A percentile compares a stretch with the other conserved stretches of the same genome.
phyloP scores from a whole-genome alignment of 37 sponge, comb jelly and placozoan species.

The Lycopodina hypogea region DNA sequence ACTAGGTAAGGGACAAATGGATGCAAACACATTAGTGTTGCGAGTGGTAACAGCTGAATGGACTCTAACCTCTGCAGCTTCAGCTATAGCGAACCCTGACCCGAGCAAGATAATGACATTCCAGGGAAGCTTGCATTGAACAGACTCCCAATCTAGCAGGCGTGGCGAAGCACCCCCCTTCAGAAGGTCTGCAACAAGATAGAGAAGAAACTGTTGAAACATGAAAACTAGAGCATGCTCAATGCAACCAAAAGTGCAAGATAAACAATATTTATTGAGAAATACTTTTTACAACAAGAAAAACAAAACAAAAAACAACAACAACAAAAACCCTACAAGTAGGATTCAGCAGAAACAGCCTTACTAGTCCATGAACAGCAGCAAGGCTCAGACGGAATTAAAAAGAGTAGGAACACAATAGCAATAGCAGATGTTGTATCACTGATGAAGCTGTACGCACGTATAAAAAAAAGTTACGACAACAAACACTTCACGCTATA shows the following conservation, averaged over 20 bases:
- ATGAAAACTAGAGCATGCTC: no score
- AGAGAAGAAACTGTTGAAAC: no score
- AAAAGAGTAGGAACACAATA: slow-evolving; percentile 76
- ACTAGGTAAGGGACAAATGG: no score
- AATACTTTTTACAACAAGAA: no score
- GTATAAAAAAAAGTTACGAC: neutral
- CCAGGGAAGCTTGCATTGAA: slow-evolving; percentile 89
- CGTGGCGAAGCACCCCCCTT: slow-evolving; percentile 33
- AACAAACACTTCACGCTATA: neutral
- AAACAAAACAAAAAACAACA: no score
- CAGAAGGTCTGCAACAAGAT: neutral
- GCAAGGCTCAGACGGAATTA: slow-evolving; percentile 64
- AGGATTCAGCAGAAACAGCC: no score
- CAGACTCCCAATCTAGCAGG: slow-evolving; percentile 78
- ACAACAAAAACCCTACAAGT: no score
- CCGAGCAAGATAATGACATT: slow-evolving; percentile 90
- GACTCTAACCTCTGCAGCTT: slow-evolving; percentile 64
- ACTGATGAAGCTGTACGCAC: slow-evolving; percentile 56
- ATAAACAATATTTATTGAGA: no score
- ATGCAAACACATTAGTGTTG: no score
- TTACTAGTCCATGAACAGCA: slow-evolving; percentile 12
- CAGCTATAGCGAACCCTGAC: slow-evolving; percentile 84
- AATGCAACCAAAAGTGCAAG: no score
- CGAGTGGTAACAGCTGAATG: no score
- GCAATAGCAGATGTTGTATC: slow-evolving; percentile 75